Base-by-base conservation (phyloP, 2,888 invertebrate species). In the Saturnia pavonia region DNA sequence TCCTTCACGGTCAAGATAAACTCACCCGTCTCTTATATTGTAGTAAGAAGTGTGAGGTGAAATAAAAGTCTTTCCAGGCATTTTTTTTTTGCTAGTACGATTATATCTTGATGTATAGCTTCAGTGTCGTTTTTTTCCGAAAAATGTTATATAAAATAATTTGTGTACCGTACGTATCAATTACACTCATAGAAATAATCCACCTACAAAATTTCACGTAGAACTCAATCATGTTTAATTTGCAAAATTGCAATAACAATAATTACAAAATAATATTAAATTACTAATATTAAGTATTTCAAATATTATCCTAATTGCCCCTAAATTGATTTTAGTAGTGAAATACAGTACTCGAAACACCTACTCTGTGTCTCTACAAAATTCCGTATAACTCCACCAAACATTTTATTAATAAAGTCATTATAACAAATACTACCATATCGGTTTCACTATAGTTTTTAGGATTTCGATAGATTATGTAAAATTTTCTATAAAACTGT, bases 1-100 rank as follows among this genome's bases (percentile, higher is more conserved):
- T 91, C 91, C 86, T 86, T 82, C 84, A 83, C 82, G 78, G 77
- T 80, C 78, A 80, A 88, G 91, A 91, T 91, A 91, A 89, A 90
- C 86, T 84, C 86, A 86, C 88, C 85, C 86, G 85, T 81, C 86
- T 85, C 84, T 81, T 80, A 87, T 85, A 85, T 83, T 82, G 84
- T 80, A 78, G 75, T 78, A 74, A 71, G 76, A 77, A 78, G 77
- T 79, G 77, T 77, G 76, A 79, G 78, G 78, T 77, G 82, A 80
- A 82, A 85, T 86, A 86, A 85, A 86, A 82, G 76, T 76, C 79
- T 81, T 78, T 77, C 72, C 78, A 75, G 72, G 73, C 75, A 73
- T 63, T 34, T 54, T 54, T 48, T 4, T 54, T 60, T 60, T 27
- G 25, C 57, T 27, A 14, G 14, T 2, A 2, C 14, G 12, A 27